These are phyloP conservation scores for Cephus rjabovi DNA, from an alignment of 2,888 invertebrate genomes.

Conservation along the genomic window DNA sequence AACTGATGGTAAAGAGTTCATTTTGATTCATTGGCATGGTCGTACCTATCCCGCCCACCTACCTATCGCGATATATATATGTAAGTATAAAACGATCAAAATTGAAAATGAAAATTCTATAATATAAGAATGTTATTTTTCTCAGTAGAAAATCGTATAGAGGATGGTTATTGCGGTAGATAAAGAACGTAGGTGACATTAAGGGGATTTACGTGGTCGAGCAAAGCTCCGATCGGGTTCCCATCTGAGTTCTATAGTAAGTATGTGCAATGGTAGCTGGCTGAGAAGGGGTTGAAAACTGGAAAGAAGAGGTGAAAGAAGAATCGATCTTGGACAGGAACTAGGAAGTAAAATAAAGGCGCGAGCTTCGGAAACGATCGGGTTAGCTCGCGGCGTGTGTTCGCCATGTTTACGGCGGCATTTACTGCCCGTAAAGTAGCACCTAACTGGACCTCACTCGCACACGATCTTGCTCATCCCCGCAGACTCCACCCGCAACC, in stretches of 20 bases:
- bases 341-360: neutral
- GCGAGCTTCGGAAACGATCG: neutral
- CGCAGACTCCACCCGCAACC: slow-evolving; percentile 11
- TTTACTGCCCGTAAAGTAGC: slow-evolving; percentile 54
- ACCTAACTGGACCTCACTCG: slow-evolving; percentile 49
- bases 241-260: neutral
- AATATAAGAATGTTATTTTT: neutral
- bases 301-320: neutral
- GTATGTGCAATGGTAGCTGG: neutral
- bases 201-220: neutral
- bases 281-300: neutral
- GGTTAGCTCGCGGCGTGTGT: slow-evolving; percentile 33
- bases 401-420: slow-evolving; percentile 50
- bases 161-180: neutral
- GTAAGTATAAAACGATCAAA: neutral
- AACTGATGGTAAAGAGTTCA: neutral
- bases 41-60: neutral
- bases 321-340: neutral
- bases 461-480: slow-evolving; percentile 30
- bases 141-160: neutral
- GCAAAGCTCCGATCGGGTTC: neutral
- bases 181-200: neutral
- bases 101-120: neutral
- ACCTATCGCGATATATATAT: neutral
- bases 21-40: neutral